Base-by-base conservation (phyloP, 1,140 invertebrate species). In the Gonatopus flavifemur region DNA sequence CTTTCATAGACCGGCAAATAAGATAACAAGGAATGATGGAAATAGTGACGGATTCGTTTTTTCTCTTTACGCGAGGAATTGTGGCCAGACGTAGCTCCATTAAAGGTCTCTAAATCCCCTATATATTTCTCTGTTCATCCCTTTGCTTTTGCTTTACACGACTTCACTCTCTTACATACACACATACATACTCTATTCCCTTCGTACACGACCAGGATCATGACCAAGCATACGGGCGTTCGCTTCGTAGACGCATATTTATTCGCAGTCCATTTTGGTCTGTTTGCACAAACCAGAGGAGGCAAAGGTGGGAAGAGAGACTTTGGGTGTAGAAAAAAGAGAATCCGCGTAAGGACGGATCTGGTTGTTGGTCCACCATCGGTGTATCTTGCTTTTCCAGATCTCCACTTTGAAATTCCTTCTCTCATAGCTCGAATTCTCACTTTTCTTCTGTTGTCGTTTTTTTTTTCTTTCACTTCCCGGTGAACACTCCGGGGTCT, bases 261-360 rank as follows among this genome's bases (percentile, higher is more conserved):
- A 76, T 76, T 72, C 75, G 66, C 66, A 76, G 76, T 76, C 74
- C 76, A 78, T 78, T 78, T 76, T 76, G 66, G 70, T 70, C 70
- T 78, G 74, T 78, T 78, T 78, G 70, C 74, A 65, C 66, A 66
- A 71, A 70, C 62, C 62, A 58, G 64, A 60, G 42, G n/a, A n/a
- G n/a, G n/a, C n/a, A n/a, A n/a, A n/a, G n/a, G n/a, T n/a, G n/a
- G n/a, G n/a, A n/a, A n/a, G n/a, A n/a, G n/a, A n/a, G n/a, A n/a
- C n/a, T n/a, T n/a, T n/a, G n/a, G n/a, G n/a, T n/a, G n/a, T n/a
- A n/a, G n/a, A n/a, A n/a, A n/a, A n/a, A n/a, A n/a, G n/a, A n/a
- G n/a, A n/a, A n/a, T n/a, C n/a, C n/a, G n/a, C n/a, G n/a, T n/a
- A n/a, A n/a, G n/a, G n/a, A n/a, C n/a, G n/a, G n/a, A n/a, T n/a